Base-by-base conservation (phyloP, 2,113 vertebrate species). In the Paramisgurnus dabryanus region DNA sequence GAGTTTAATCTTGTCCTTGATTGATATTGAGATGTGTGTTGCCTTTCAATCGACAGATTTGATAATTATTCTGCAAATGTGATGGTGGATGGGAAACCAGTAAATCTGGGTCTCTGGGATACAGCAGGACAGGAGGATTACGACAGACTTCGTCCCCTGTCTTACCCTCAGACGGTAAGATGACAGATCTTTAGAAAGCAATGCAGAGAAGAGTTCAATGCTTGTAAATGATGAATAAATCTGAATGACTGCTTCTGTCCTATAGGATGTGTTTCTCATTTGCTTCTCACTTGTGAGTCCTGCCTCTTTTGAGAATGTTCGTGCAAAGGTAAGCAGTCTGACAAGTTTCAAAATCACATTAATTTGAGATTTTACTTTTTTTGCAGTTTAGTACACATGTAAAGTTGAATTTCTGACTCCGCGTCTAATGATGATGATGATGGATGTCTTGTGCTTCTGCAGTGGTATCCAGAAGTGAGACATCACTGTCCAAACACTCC, bases 61-160 rank as follows among this genome's bases (percentile, higher is more conserved):
- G 97, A 98, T 90, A 99, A 99, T 91, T 98, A 98, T 85, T 99
- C 97, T 64, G 97, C 97, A 86, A 99, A 99, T 94, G 97, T 99
- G 79, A 99, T 99, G 97, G 97, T 98, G 74, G 97, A 99, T 89
- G 97, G 97, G 5, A 99, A 99, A 85, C 97, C 97, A 0, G 97
- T 98, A 79, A 98, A 99, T 69, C 90, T 99, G 90, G 96, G 97
- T 61, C 91, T 99, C 6, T 99, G 97, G 97, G 97, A 99, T 88
- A 98, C 97, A 80, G 96, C 97, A 79, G 97, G 97, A 83, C 97
- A 99, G 91, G 97, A 99, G 88, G 97, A 99, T 82, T 99, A 98
- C 0, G 97, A 99, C 93, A 93, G 97, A 87, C 91, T 99, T 81
- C 96, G 97, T 57, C 97, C 97, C 0, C 94, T 99, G 74, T 98